Evolutionary conservation across 2,888 invertebrate genomes (phyloP).

Genomic region (Callimorpha dominula): DNA sequence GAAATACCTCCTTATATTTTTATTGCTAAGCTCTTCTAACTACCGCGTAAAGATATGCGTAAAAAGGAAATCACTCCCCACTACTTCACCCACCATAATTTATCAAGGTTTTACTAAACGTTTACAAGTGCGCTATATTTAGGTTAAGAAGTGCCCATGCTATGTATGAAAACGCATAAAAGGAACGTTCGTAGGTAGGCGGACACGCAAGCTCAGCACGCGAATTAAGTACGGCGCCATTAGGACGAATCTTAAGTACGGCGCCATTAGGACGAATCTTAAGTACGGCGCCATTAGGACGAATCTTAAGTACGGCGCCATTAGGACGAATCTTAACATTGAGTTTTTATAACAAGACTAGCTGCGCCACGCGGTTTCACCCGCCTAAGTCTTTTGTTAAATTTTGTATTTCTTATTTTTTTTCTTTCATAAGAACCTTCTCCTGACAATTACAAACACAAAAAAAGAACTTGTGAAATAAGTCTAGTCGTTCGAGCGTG

Average conservation of each 20-base stretch:
- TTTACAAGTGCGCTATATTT: slow-evolving; percentile 64
- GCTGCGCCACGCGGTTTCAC: too few relatives aligned
- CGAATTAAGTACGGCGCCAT: slow-evolving; percentile 58
- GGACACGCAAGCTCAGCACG: slow-evolving; percentile 74
- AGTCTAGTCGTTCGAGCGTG: too few relatives aligned
- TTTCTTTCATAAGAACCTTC: too few relatives aligned
- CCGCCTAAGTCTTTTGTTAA: too few relatives aligned
- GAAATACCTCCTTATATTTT: background rate
- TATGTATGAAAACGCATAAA: slow-evolving; percentile 77
- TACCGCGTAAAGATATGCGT: background rate
- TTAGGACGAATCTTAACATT: slow-evolving; percentile 24
- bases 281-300: slow-evolving; percentile 52
- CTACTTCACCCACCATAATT: slow-evolving; percentile 42
- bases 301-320: slow-evolving; percentile 50
- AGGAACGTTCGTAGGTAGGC: slow-evolving; percentile 69
- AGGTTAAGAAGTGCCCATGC: slow-evolving; percentile 70
- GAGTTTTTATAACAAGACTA: too few relatives aligned
- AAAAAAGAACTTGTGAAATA: too few relatives aligned
- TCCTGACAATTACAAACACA: too few relatives aligned
- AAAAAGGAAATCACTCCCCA: slow-evolving; percentile 13
- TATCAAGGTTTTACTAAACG: slow-evolving; percentile 56
- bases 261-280: slow-evolving; percentile 48
- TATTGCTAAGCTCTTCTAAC: background rate
- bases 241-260: slow-evolving; percentile 41
- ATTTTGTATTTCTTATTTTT: too few relatives aligned